Evolutionary conservation across 2,888 invertebrate species (phyloP).

Genomic region (Emmelina monodactyla): DNA sequence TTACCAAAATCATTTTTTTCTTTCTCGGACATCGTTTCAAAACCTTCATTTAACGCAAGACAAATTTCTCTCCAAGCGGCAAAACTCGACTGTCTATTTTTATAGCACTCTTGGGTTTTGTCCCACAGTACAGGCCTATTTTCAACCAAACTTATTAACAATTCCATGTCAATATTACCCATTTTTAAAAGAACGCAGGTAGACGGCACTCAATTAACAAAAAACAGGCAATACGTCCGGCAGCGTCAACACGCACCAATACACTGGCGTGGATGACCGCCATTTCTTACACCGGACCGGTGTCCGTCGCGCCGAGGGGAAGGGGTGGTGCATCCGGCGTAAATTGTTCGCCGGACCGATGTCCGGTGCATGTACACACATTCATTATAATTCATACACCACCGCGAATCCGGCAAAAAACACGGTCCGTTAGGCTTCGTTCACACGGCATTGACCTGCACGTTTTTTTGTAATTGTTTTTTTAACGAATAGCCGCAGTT

Average conservation of each 20-base stretch:
- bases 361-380: conserved; percentile 19
- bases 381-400: conserved; percentile 18
- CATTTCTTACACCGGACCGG: conserved; percentile 17
- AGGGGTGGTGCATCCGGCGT: conserved; percentile 19
- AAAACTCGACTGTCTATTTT: conserved; percentile 15
- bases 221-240: conserved; percentile 19
- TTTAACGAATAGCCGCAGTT: too few relatives aligned
- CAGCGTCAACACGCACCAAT: conserved; percentile 18
- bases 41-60: too few relatives aligned
- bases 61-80: conserved; percentile 19
- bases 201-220: conserved; percentile 17
- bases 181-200: conserved; percentile 18
- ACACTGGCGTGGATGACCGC: conserved; percentile 17
- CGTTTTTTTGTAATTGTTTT: too few relatives aligned
- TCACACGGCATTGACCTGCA: too few relatives aligned
- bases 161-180: conserved; percentile 18
- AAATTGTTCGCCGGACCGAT: conserved; percentile 20
- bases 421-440: not conserved
- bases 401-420: conserved; percentile 14
- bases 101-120: conserved; percentile 20
- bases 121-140: conserved; percentile 21
- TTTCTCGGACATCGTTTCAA: conserved; percentile 18
- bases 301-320: conserved; percentile 19
- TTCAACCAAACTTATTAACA: conserved; percentile 20
- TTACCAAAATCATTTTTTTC: conserved; percentile 14